Base-by-base conservation (phyloP, 2,113 vertebrate species). In the Gymnarchus niloticus region DNA sequence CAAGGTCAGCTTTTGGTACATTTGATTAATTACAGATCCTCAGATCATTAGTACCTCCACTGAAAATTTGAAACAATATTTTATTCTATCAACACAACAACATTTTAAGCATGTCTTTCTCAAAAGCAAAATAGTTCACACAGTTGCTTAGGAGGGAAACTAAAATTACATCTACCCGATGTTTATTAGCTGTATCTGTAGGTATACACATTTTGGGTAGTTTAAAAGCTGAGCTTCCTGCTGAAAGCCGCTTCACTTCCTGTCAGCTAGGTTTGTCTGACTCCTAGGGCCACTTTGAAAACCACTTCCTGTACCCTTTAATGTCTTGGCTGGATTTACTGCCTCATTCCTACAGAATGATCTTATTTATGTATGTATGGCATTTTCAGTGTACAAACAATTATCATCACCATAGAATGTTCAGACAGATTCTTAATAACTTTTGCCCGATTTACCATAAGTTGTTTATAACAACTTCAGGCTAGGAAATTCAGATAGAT, bases 221-320 rank as follows among this genome's bases (percentile, higher is more conserved):
- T 85, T 37, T 88, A 83, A 84, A 81, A 46, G n/a, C 48, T 61
- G 1, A 19, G 81, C 65, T 89, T 90, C 84, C 87, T 88, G 88
- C 87, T 76, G 44, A 80, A 28, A 76, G 69, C 80, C 56, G 56
- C 81, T 83, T 56, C 76, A 85, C 86, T 87, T 90, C 89, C 89
- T 89, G 80, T 83, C 81, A 85, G 69, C 33, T 56, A 48, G 21
- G 52, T 81, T 41, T 52, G 44, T 81, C 46, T 59, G 10, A 81
- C 81, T 37, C 69, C 84, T 12, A 57, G 56, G 28, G 81, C 61
- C 52, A 57, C 41, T 77, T 21, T 19, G 56, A 85, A 89, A 87
- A 85, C 88, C 89, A 88, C 88, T 90, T 90, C 89, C 88, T 88
- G 85, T 83, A n/a, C 41, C 85, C 44, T 56, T 77, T 44, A 54